A percentile compares a stretch with the other conserved stretches of the same genome.
Conservation (phyloP, 1,140 invertebrate genomes). For the Drosophila paulistorum region DNA sequence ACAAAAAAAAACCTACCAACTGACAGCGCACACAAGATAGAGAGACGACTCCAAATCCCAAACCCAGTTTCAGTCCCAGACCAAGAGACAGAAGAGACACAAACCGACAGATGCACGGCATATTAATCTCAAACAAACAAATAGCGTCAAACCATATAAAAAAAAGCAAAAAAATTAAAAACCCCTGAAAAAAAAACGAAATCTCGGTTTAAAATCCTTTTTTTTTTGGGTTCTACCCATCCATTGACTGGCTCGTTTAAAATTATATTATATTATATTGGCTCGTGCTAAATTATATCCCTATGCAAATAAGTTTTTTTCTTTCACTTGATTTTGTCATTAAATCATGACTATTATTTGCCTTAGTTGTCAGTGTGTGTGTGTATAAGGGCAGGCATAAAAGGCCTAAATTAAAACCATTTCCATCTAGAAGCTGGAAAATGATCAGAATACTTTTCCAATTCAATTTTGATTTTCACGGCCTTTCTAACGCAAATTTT, state of each 20-base stretch:
- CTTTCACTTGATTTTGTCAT: constrained; percentile 75
- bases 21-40: constrained; percentile 52
- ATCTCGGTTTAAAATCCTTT: constrained; percentile 64
- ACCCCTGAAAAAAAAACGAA: constrained; percentile 56
- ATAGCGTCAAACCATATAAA: constrained; percentile 62
- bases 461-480: too few species aligned
- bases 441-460: too few species aligned
- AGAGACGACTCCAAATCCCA: constrained; percentile 27
- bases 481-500: background rate
- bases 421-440: too few species aligned
- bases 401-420: too few species aligned
- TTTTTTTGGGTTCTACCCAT: constrained; percentile 28
- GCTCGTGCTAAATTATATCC: constrained; percentile 81
- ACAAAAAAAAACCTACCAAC: constrained; percentile 55
- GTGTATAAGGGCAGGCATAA: too few species aligned
- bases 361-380: too few species aligned
- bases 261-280: too few species aligned
- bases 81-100: constrained; percentile 21
- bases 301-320: constrained; percentile 78
- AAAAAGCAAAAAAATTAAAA: constrained; percentile 31
- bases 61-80: constrained; percentile 4
- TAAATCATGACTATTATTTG: constrained; percentile 75
- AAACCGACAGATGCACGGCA: constrained; percentile 78
- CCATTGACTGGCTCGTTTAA: constrained; percentile 61
- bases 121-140: constrained; percentile 81